Evolutionary conservation across 2,113 vertebrate species (phyloP), one percentile per base, ranked within the genome.

Genomic region (Casuarius casuarius): DNA sequence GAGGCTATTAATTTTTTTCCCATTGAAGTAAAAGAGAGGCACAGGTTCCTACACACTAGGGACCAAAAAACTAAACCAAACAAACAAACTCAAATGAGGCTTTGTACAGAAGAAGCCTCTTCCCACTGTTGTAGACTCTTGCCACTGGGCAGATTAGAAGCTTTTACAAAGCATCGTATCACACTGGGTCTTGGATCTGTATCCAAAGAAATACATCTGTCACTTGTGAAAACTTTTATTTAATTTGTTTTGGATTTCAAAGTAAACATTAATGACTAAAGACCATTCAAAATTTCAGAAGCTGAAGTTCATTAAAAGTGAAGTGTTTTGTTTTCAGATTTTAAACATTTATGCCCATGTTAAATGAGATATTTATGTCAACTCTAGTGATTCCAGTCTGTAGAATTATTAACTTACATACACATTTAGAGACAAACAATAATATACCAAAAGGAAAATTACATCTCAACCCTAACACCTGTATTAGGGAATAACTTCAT

Each of bases 391-490:
- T 77, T 85, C 73, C 73, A 89, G 28, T 61, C 54, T 2, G 35
- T 44, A 92, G 76, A 89, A 92, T 31, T 77, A 82, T 89, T 94
- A 94, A 87, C 61, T 87, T 77, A 75, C 66, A 88, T 82, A 84
- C 33, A 85, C 76, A 94, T 91, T 96, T 92, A 95, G 75, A 97
- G 75, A 91, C 73, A 84, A 96, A 94, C 71, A 61, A 82, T 91
- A 87, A 74, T 58, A 54, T 72, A 73, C 90, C 94, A 95, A 87
- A 95, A 92, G 89, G 81, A 96, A 98, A 98, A 98, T 76, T 89
- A 83, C 29, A 95, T 73, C 83, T 95, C 87, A 85, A 84, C 58
- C 52, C 20, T 66, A 97, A 94, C 71, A 79, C 79, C 77, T 95
- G 87, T 4, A 7, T 67, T 72, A 88, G 84, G 81, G 84, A 97